Evolutionary conservation across 2,888 invertebrate species (phyloP), one percentile per base, ranked within the genome.

Genomic region (Lymantria dispar): DNA sequence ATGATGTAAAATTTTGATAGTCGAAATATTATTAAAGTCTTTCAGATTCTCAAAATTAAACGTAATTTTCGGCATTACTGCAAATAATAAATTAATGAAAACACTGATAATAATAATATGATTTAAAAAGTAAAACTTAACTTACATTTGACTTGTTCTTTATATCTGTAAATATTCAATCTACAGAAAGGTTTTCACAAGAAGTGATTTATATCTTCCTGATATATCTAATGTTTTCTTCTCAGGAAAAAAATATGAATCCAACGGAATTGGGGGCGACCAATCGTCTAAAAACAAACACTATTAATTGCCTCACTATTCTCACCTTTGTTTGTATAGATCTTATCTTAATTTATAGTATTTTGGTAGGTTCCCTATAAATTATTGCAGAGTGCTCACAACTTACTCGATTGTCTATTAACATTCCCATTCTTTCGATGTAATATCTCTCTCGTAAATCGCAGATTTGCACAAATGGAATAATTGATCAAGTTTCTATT

Each of bases 261-360:
- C 8, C n/a, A 38, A 38, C 38, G 36, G 36, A 11, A 45, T n/a
- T 40, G 30, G 30, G 39, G 38, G 29, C 10, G 30, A 31, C 22
- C 31, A 39, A 8, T 5, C 15, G 29, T 8, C 12, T 14, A 41
- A 47, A 39, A 47, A 47, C 47, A 47, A 13, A 41, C 15, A 47
- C 3, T 38, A 41, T 62, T 56, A 60, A 62, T 62, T 60, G 54
- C 52, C 52, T 15, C 61, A 56, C 56, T 54, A 52, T 64, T 47
- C 14, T 47, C 48, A 54, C 53, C 52, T 60, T 53, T 64, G 56
- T 60, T 62, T 53, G 43, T 52, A 44, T 39, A 53, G 37, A 54
- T 56, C 52, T 53, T 52, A 52, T 41, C 43, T 47, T 33, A 51
- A 62, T 62, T 64, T 64, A 64, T 57, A 33, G 54, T 7, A 43